Conservation (phyloP, 2,797 vertebrate species). For the Poeciliopsis presidionis region DNA sequence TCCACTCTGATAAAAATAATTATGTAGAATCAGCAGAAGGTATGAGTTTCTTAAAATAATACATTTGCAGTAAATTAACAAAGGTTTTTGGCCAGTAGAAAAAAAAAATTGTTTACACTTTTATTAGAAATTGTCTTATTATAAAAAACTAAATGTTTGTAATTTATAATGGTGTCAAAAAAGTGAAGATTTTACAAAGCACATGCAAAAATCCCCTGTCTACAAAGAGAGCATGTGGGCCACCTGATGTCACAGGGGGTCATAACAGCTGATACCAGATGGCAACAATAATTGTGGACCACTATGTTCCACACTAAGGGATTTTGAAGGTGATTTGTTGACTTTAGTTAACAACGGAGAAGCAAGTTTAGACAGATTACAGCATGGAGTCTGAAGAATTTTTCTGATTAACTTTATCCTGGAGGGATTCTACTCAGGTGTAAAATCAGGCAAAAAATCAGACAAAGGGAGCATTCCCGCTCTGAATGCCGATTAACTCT, state of each 20-base stretch:
- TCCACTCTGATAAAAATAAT: neutral
- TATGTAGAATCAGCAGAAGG: neutral
- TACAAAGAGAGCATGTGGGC: neutral
- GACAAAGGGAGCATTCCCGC: neutral
- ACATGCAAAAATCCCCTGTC: neutral
- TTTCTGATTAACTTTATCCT: neutral
- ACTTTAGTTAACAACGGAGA: neutral
- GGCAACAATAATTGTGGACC: neutral
- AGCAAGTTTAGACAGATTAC: neutral
- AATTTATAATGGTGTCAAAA: neutral
- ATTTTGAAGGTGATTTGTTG: neutral
- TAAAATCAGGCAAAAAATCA: neutral
- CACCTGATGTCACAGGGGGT: neutral
- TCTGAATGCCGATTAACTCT: neutral
- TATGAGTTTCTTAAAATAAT: neutral
- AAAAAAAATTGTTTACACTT: neutral
- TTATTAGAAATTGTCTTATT: neutral
- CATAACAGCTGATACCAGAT: neutral
- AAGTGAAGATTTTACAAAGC: neutral
- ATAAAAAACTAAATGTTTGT: neutral
- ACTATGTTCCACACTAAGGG: neutral
- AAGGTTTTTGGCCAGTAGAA: neutral
- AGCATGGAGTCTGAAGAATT: neutral
- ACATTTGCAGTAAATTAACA: neutral
- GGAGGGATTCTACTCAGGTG: neutral